phyloP scores from a whole-genome alignment of 2,888 invertebrate species.

The Helleia helle region DNA sequence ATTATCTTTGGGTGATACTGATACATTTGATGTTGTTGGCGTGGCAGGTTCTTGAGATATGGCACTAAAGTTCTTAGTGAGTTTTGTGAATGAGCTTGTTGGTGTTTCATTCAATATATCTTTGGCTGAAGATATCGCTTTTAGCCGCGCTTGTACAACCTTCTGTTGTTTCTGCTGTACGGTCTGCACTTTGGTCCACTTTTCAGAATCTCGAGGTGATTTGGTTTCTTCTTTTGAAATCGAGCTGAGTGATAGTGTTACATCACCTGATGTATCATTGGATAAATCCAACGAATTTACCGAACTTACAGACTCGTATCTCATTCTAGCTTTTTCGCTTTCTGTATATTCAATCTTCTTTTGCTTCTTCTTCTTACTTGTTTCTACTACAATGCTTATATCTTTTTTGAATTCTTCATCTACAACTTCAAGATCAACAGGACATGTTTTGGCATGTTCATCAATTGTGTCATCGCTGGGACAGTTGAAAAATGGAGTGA shows the following conservation, averaged over 20 bases:
- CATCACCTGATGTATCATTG: slow-evolving; percentile 47
- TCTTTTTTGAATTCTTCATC: slow-evolving; percentile 68
- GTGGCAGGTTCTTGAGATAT: slow-evolving; percentile 25
- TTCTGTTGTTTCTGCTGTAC: slow-evolving; percentile 61
- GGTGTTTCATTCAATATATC: slow-evolving; percentile 52
- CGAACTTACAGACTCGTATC: slow-evolving; percentile 56
- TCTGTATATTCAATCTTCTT: slow-evolving; percentile 63
- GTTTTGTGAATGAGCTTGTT: slow-evolving; percentile 49
- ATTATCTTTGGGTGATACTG: slow-evolving; percentile 51
- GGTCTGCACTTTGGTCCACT: slow-evolving; percentile 63
- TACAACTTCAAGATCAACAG: slow-evolving; percentile 60
- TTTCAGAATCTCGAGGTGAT: slow-evolving; percentile 38
- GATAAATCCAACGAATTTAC: slow-evolving; percentile 55
- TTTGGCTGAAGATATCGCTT: slow-evolving; percentile 51
- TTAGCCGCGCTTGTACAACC: slow-evolving; percentile 60
- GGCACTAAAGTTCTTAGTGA: slow-evolving; percentile 42
- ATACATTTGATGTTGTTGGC: slow-evolving; percentile 40
- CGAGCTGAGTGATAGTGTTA: slow-evolving; percentile 51
- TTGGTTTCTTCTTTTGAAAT: slow-evolving; percentile 44
- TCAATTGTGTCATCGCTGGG: slow-evolving; percentile 73
- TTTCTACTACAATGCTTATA: slow-evolving; percentile 39
- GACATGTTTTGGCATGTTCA: slow-evolving; percentile 45
- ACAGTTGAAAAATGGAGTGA: slow-evolving; percentile 80
- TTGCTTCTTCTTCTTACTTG: slow-evolving; percentile 49
- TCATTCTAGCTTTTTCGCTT: slow-evolving; percentile 56